Evolutionary conservation across 2,888 invertebrate species (phyloP).

Genomic region (Beris morrisii): DNA sequence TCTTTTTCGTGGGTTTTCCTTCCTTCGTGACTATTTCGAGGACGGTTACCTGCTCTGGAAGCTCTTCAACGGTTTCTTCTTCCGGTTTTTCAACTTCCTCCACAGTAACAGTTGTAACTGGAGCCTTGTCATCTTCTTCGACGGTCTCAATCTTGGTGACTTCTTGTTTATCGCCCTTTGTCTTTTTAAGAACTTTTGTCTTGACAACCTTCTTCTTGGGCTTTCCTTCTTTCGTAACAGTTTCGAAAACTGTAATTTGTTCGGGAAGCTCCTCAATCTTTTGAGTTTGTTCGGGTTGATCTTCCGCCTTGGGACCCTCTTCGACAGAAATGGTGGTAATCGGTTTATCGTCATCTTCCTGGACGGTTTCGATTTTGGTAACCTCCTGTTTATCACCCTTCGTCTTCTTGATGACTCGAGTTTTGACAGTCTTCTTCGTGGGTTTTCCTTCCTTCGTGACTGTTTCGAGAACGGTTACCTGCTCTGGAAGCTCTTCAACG

Average conservation of each 20-base stretch:
- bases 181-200: slow-evolving; percentile 48
- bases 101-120: slow-evolving; percentile 46
- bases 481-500: slow-evolving; percentile 51
- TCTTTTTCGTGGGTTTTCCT: slow-evolving; percentile 44
- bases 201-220: slow-evolving; percentile 49
- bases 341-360: slow-evolving; percentile 49
- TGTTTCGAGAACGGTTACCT: slow-evolving; percentile 36
- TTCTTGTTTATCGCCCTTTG: slow-evolving; percentile 46
- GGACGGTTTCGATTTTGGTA: slow-evolving; percentile 46
- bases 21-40: slow-evolving; percentile 37
- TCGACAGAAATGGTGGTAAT: slow-evolving; percentile 45
- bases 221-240: slow-evolving; percentile 46
- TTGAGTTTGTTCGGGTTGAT: slow-evolving; percentile 41
- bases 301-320: slow-evolving; percentile 43
- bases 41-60: slow-evolving; percentile 36
- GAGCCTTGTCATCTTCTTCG: slow-evolving; percentile 47
- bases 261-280: slow-evolving; percentile 36
- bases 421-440: slow-evolving; percentile 46
- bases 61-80: slow-evolving; percentile 43
- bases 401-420: slow-evolving; percentile 43
- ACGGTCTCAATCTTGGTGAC: slow-evolving; percentile 46
- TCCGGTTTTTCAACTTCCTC: slow-evolving; percentile 36
- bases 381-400: slow-evolving; percentile 44
- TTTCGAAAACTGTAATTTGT: slow-evolving; percentile 39
- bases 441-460: slow-evolving; percentile 43